Base-by-base conservation (phyloP, 37 sponge, comb jelly and placozoan species). In the Aphrocallistes beatrix region DNA sequence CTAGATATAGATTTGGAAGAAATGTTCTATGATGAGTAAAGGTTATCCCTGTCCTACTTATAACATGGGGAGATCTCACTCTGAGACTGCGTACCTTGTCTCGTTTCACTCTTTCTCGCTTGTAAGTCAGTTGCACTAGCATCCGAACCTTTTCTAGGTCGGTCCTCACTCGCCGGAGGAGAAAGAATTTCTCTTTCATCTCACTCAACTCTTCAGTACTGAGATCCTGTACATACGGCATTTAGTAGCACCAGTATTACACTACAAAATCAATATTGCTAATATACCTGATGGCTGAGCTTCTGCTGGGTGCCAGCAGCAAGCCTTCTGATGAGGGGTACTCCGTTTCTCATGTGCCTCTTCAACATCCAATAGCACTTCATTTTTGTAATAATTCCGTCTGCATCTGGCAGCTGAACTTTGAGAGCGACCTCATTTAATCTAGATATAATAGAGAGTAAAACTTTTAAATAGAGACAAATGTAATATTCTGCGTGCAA, bases 291-390 rank as follows among this genome's bases (percentile, higher is more conserved):
- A 60, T 60, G 75, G n/a, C 34, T 60, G 21, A 60, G 75, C n/a
- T 60, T 60, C 75, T 60, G 75, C 82, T 92, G 90, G 23, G 51
- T 86, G 75, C 50, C 83, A 37, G 95, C 91, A 75, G 95, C 96
- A 23, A 98, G 88, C 37, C 99, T 88, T 19, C 99, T 49, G 23
- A 98, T 88, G 37, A 98, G 87, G 16, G 99, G 99, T 36, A 98
- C 99, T 37, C 99, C 99, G 84, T 95, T 98, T 9, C 99, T 84
- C 49, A 94, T 92, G 90, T 98, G 99, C 38, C 99, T 81, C 90
- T 98, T 98, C 84, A 98, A 90, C 84, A 91, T 93, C 99, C 99
- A 98, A 89, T 92, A 98, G 81, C 87, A 88, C 36, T 92, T 92
- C 83, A 98, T 87, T 86, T 88, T 90, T 13, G 92, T 88, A n/a